Conservation (phyloP, 2,797 vertebrate genomes). For the Oreochromis mossambicus region DNA sequence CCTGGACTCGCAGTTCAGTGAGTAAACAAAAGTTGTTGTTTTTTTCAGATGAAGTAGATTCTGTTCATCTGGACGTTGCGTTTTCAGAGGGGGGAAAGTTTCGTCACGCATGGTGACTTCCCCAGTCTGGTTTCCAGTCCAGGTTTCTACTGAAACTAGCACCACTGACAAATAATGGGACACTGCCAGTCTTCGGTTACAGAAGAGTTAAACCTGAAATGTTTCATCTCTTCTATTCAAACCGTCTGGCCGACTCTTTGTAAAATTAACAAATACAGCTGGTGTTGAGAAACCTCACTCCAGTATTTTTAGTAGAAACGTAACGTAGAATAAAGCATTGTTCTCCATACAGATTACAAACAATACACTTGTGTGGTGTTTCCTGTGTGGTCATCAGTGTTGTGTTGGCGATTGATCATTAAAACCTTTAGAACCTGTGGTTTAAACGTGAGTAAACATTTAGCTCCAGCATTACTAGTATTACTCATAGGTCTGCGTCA, state of each 20-base stretch:
- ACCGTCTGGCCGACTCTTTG: neutral
- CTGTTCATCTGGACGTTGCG: neutral
- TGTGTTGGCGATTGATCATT: neutral
- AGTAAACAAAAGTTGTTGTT: neutral
- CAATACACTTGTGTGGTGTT: neutral
- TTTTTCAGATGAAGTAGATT: neutral
- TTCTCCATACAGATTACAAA: neutral
- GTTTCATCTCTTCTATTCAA: neutral
- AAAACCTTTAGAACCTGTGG: neutral
- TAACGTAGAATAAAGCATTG: fast-evolving
- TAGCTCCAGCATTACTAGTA: fast-evolving
- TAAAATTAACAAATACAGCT: neutral
- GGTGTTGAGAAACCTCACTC: neutral
- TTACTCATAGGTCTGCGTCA: fast-evolving
- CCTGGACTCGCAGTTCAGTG: fast-evolving
- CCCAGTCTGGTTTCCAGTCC: neutral
- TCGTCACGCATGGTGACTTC: neutral
- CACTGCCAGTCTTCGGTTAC: neutral
- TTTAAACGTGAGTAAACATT: neutral
- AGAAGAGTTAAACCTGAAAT: neutral
- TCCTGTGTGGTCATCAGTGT: neutral
- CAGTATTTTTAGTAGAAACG: neutral
- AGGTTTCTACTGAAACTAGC: neutral
- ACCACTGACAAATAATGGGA: neutral
- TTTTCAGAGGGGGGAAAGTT: neutral